Base-by-base conservation (phyloP, 2,888 invertebrate genomes). In the Strigamia transsilvanica region DNA sequence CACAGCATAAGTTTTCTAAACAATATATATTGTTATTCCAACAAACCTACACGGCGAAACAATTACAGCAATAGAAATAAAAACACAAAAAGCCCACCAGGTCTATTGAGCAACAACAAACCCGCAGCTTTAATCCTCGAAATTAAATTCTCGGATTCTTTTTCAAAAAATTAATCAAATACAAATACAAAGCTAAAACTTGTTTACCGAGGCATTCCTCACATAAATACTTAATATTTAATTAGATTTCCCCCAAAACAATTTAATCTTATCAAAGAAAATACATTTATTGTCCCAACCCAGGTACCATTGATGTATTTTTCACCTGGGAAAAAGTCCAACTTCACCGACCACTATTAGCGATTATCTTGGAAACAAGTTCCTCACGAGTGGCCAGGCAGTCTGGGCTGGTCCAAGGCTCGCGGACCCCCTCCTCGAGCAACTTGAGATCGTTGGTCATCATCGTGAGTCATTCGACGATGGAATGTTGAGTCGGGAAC, bases 351-450 rank as follows among this genome's bases (percentile, higher is more conserved):
- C 27, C 6, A 10, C 66, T 27, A 66, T 66, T 66, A 66, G 61
- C 18, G 4, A 46, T 61, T 66, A 23, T 66, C 66, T 27, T 5
- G 12, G 34, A 34, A 73, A 73, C 73, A 23, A 73, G 73, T 73
- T 73, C 32, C 61, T 73, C 73, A 0, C 13, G 4, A 73, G 73
- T 23, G 73, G 73, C 73, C 73, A 73, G 73, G 73, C 73, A 73
- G 73, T 73, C 73, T 73, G 73, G 27, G 73, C 13, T 73, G 73
- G 15, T 73, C 73, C 73, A 73, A 73, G 73, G 73, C 73, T 73
- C n/a, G 73, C 73, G 32, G 27, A 32, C 73, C 73, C 27, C 32
- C 32, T 73, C 32, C 73, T 27, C 32, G 27, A 66, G 61, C 73
- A 27, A 73, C 9, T 18, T 1, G 18, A 73, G 23, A 27, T 73